Base-by-base conservation (phyloP, 2,888 invertebrate genomes). In the Lepidonotus clava region DNA sequence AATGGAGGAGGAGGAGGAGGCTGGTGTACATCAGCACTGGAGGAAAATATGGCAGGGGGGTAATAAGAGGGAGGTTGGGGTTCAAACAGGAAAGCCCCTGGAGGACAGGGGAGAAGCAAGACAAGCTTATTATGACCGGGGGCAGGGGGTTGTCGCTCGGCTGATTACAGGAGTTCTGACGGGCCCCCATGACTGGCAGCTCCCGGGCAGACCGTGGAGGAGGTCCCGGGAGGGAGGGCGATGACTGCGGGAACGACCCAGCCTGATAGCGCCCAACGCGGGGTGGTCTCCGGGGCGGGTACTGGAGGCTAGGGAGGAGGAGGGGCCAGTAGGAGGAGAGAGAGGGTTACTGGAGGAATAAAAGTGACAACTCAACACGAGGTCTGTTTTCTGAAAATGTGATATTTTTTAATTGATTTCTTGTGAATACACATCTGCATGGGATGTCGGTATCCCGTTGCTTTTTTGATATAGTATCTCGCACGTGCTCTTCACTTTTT, bases 341-440 rank as follows among this genome's bases (percentile, higher is more conserved):
- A 46, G 18, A 46, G 8, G 46, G 46, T 8, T 11, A 46, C 18
- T 46, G 46, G 46, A 18, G 46, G n/a, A 71, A 71, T 71, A 34
- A 38, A 66, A 66, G 36, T 71, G 71, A 71, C 71, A 71, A 71
- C 71, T 21, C 34, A 71, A 71, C 71, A 71, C 71, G 38, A 21
- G 71, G n/a, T 71, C 18, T 71, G 66, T 28, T 71, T 36, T 34
- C 38, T 71, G 71, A 66, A 66, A 71, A 71, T 71, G 71, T 14
- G 0, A 36, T 11, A 21, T 71, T 71, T n/a, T n/a, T 71, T 71
- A 71, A 71, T 71, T 36, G 71, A 14, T 18, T 71, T 61, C 61
- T 1, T 61, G n/a, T n/a, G n/a, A n/a, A n/a, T n/a, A n/a, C n/a
- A n/a, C n/a, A n/a, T n/a, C n/a, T n/a, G n/a, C n/a, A n/a, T n/a